Base-by-base conservation (phyloP, 2,797 vertebrate species). In the Syncerus caffer region DNA sequence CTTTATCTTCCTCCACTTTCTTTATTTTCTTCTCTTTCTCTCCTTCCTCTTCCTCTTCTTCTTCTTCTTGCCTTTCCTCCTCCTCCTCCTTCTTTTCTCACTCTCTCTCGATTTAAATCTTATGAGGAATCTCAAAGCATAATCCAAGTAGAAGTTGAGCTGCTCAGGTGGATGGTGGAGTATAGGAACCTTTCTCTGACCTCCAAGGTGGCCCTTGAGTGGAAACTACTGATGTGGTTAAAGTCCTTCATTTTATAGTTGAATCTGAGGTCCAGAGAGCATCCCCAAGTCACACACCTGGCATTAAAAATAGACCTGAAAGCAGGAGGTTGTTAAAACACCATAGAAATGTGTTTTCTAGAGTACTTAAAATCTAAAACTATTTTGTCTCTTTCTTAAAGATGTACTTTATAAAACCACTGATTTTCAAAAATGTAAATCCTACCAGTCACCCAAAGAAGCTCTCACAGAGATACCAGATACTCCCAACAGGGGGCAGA, bases 81-180 rank as follows among this genome's bases (percentile, higher is more conserved):
- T 31, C 16, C 31, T 51, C 29, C 16, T 51, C 3, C 19, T 42
- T n/a, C 29, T 64, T 31, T 1, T 76, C 7, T 34, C 45, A 4
- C 57, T 27, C 58, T 27, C 7, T 57, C 86, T 38, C 14, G 19
- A 42, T 94, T 94, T 84, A 94, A 84, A 60, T 74, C 62, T 60
- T 60, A 74, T 17, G 55, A 60, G n/a, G 79, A 90, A 60, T 84
- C n/a, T 90, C 67, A 95, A 62, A 29, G 76, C 47, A 95, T 45
- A 58, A 89, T 84, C 76, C 11, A 84, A 83, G 60, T 16, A 76
- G 31, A 55, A 90, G 10, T 16, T 78, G 47, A 90, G 38, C 15
- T 85, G 11, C n/a, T 89, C 10, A 23, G 2, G 45, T 6, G 5
- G 62, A 83, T 29, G 51, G 12, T 62, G 29, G n/a, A 76, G n/a